Conservation (phyloP, 2,113 vertebrate species). For the Pungitius pungitius region DNA sequence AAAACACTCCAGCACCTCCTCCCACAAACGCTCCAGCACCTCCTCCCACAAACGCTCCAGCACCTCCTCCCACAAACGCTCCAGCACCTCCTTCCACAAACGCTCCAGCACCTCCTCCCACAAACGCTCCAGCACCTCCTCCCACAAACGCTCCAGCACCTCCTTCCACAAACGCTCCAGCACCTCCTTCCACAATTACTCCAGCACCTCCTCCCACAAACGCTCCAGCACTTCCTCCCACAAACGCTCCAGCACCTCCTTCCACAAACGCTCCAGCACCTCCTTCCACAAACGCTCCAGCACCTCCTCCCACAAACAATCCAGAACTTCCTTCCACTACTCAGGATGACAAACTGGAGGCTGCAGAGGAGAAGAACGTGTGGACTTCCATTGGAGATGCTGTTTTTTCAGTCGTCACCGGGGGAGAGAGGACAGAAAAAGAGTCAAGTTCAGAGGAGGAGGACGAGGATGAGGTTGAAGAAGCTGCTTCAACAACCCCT, state of each 20-base stretch:
- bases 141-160: too few relatives aligned
- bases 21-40: too few relatives aligned
- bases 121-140: slow-evolving; percentile 64
- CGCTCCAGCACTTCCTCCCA: slow-evolving; percentile 55
- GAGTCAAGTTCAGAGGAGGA: slow-evolving; percentile 45
- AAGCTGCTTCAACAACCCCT: slow-evolving; percentile 16
- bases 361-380: slow-evolving; percentile 50
- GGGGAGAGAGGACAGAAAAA: slow-evolving; percentile 50
- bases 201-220: too few relatives aligned
- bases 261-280: slow-evolving; percentile 66
- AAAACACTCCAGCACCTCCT: slow-evolving; percentile 23
- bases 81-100: slow-evolving; percentile 39
- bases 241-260: too few relatives aligned
- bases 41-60: slow-evolving; percentile 66
- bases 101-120: too few relatives aligned
- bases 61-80: slow-evolving; percentile 58
- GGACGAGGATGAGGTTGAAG: slow-evolving; percentile 48
- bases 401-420: slow-evolving; percentile 76
- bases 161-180: slow-evolving; percentile 66
- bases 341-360: slow-evolving; percentile 49
- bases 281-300: slow-evolving; percentile 55
- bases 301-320: slow-evolving; percentile 64
- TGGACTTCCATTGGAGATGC: slow-evolving; percentile 72
- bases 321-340: slow-evolving; percentile 40
- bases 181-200: slow-evolving; percentile 36